These are phyloP conservation scores for Clarias pachynema DNA, from an alignment of 2,797 vertebrate genomes.

Conservation along the genomic window DNA sequence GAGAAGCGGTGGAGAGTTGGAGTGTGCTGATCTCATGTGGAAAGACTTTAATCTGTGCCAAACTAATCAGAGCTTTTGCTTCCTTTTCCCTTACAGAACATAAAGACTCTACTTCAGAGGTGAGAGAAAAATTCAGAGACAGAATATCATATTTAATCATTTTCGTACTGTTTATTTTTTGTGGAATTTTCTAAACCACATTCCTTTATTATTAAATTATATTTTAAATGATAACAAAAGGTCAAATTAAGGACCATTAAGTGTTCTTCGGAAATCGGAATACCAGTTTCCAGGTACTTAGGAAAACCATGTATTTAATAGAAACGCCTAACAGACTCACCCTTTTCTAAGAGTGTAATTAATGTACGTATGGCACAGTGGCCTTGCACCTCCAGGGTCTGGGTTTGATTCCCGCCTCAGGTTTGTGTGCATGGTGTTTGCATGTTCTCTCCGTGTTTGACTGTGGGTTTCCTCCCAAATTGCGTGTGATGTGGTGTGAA, in stretches of 20 bases:
- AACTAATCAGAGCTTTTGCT: constrained; percentile 61
- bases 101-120: constrained; percentile 79
- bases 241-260: neutral
- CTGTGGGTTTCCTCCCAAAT: too few relatives aligned
- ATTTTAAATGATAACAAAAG: neutral
- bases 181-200: neutral
- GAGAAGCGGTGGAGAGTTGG: constrained; percentile 59
- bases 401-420: too few relatives aligned
- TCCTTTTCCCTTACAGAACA: constrained; percentile 68
- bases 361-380: neutral
- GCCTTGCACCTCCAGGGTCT: too few relatives aligned
- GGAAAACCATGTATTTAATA: neutral
- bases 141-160: neutral
- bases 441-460: too few relatives aligned
- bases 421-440: too few relatives aligned
- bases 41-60: constrained; percentile 63
- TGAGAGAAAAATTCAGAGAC: constrained; percentile 62
- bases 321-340: too few relatives aligned
- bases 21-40: constrained; percentile 76
- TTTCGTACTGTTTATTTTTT: constrained; percentile 5
- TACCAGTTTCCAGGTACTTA: neutral
- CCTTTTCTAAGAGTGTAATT: too few relatives aligned
- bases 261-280: neutral
- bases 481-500: too few relatives aligned
- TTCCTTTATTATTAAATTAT: neutral